Conservation (phyloP, 2,797 vertebrate species). For the Catamblyrhynchus diadema region DNA sequence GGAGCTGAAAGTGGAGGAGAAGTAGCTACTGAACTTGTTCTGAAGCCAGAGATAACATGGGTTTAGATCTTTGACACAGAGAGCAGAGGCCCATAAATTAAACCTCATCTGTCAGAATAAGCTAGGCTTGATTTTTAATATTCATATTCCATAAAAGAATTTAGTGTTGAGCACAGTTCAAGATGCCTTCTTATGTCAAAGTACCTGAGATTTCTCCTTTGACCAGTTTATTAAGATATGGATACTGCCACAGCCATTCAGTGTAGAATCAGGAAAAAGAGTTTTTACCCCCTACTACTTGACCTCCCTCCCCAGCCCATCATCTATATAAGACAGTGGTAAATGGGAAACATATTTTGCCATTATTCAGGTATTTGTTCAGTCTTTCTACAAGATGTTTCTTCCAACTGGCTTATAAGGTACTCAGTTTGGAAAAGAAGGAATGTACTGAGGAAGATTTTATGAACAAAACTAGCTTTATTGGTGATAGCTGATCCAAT, state of each 20-base stretch:
- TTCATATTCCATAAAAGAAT: neutral
- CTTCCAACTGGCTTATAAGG: slow-evolving; percentile 28
- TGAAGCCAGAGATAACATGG: neutral
- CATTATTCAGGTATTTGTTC: neutral
- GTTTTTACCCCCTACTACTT: neutral
- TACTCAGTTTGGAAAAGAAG: slow-evolving; percentile 8
- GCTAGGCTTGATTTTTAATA: neutral
- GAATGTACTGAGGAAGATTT: neutral
- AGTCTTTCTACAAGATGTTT: slow-evolving; percentile 12
- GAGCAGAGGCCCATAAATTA: neutral
- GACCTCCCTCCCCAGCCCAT: accelerated
- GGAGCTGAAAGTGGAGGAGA: neutral
- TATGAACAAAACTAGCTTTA: slow-evolving; percentile 54
- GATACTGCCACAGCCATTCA: neutral
- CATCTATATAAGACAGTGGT: neutral
- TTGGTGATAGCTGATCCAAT: slow-evolving; percentile 36
- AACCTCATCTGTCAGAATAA: neutral
- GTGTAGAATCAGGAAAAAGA: neutral
- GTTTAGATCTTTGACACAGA: neutral
- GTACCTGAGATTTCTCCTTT: neutral
- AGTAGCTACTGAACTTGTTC: neutral
- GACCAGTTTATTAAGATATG: neutral
- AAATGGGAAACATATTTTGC: neutral
- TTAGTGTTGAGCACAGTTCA: neutral
- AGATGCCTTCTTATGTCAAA: neutral